Conservation (phyloP, 2,797 vertebrate genomes). For the Loriculus beryllinus region DNA sequence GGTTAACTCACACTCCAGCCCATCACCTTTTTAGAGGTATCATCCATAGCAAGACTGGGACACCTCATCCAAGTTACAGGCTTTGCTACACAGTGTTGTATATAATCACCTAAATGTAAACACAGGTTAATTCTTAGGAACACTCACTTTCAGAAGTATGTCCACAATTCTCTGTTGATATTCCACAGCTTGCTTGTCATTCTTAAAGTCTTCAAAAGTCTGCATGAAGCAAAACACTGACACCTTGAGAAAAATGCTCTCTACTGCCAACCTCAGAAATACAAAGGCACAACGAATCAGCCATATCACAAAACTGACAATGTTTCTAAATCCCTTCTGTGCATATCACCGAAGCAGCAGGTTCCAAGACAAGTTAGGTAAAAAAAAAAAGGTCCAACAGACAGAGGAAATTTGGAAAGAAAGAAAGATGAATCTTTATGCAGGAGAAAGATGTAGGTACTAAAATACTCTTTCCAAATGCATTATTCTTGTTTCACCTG, state of each 20-base stretch:
- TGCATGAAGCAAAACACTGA: constrained; percentile 62
- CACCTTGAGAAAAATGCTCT: not conserved
- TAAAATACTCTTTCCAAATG: not conserved
- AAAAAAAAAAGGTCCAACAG: not conserved
- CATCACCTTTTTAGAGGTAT: not conserved
- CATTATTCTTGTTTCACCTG: not conserved
- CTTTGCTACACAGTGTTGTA: not conserved
- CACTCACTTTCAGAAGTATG: constrained; percentile 90
- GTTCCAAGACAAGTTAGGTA: not conserved
- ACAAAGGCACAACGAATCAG: not conserved
- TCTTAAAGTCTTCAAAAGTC: constrained; percentile 98
- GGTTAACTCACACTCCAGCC: not conserved
- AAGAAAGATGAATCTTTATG: not conserved
- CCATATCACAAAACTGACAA: not conserved
- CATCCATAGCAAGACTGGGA: not conserved
- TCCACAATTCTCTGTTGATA: constrained; percentile 98
- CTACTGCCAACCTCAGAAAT: not conserved
- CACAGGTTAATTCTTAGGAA: not conserved
- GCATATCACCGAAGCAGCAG: not conserved
- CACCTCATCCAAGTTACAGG: not conserved
- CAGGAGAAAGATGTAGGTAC: not conserved
- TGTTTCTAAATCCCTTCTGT: not conserved
- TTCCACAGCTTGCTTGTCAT: constrained; percentile 96
- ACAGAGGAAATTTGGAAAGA: not conserved
- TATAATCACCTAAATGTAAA: not conserved